These are phyloP conservation scores for Strigamia maritima DNA, from an alignment of 2,888 invertebrate species.

Conservation along the genomic window DNA sequence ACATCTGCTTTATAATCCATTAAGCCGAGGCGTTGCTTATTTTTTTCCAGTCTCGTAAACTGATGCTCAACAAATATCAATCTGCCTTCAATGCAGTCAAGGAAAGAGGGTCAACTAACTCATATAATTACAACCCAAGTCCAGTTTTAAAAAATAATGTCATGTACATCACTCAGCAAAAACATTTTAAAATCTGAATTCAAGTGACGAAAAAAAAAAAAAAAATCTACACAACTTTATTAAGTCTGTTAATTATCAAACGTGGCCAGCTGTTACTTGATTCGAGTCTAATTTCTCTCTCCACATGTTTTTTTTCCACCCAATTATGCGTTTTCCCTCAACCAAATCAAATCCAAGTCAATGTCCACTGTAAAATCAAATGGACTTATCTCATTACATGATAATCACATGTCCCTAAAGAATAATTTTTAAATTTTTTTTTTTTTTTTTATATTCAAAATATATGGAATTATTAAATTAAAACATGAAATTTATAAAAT, in stretches of 20 bases:
- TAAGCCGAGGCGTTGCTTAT: background rate
- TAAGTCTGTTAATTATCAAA: background rate
- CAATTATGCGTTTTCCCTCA: slow-evolving; percentile 1
- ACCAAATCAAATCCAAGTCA: slow-evolving; percentile 15
- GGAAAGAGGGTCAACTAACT: background rate
- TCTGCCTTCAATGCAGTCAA: background rate
- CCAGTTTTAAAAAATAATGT: background rate
- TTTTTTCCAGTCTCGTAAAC: background rate
- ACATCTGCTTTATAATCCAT: background rate
- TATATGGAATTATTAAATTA: background rate
- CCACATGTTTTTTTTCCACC: background rate
- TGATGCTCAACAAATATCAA: slow-evolving; percentile 14
- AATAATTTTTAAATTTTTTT: background rate
- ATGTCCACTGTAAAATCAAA: background rate
- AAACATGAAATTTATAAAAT: background rate
- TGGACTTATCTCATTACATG: too few species aligned
- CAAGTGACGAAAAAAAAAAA: too few species aligned
- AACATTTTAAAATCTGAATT: too few species aligned
- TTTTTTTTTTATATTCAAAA: background rate
- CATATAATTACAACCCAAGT: background rate
- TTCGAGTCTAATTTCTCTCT: background rate
- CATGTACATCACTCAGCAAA: background rate
- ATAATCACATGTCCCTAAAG: too few species aligned
- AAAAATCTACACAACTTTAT: background rate
- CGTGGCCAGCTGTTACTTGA: background rate